Evolutionary conservation across 1,140 invertebrate genomes (phyloP).

Genomic region (Lepidurus couesii): DNA sequence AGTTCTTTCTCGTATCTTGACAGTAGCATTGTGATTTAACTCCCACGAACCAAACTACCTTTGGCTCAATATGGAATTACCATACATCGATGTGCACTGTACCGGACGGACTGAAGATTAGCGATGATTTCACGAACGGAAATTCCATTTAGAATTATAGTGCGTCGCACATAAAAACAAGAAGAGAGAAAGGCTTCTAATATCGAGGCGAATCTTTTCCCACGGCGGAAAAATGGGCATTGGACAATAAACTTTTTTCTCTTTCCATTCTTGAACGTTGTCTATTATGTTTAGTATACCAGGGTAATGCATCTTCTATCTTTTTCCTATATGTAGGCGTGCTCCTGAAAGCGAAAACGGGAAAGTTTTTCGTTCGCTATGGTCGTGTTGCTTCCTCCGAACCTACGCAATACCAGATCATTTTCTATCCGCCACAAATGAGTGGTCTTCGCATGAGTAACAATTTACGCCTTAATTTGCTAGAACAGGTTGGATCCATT

Average conservation of each 20-base stretch:
- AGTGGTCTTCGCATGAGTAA: background rate
- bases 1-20: too few species aligned
- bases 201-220: background rate
- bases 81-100: too few species aligned
- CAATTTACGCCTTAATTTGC: background rate
- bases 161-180: too few species aligned
- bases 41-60: too few species aligned
- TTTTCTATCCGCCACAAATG: background rate
- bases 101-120: too few species aligned
- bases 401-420: background rate
- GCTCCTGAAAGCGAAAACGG: constrained; percentile 7
- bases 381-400: background rate
- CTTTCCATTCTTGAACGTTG: background rate
- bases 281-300: too few species aligned
- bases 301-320: background rate
- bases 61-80: too few species aligned
- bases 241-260: background rate
- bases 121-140: too few species aligned
- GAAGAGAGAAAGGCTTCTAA: background rate
- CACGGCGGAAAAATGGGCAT: background rate
- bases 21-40: too few species aligned
- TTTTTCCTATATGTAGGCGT: background rate
- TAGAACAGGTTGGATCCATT: background rate
- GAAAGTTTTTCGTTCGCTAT: background rate
- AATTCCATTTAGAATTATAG: too few species aligned